A percentile compares a stretch with the other conserved stretches of the same genome.
Evolutionary conservation across 2,113 vertebrate genomes (phyloP).

Genomic region (Gasterosteus aculeatus): DNA sequence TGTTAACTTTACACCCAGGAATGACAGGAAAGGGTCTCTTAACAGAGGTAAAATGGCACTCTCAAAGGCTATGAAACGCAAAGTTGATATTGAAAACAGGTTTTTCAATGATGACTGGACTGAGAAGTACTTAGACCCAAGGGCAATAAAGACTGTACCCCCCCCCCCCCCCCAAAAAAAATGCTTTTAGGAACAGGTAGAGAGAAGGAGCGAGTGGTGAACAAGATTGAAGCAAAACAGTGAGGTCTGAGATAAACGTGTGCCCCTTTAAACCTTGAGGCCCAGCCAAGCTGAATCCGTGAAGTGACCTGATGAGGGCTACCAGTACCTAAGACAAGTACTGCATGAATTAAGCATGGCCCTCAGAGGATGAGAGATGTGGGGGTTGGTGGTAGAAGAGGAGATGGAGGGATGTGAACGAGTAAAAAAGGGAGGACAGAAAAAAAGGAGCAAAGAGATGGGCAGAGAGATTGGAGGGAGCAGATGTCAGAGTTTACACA

Average conservation of each 20-base stretch:
- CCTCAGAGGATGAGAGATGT: slow-evolving; percentile 17
- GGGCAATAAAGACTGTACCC: not conserved
- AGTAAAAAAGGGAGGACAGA: slow-evolving; percentile 4
- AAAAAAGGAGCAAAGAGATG: not conserved
- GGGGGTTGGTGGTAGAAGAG: not conserved
- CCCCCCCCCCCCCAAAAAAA: not conserved
- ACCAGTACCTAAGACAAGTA: slow-evolving; percentile 26
- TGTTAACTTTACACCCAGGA: too few species aligned
- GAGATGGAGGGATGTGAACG: not conserved
- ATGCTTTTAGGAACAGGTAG: not conserved
- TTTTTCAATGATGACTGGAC: too few species aligned
- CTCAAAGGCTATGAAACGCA: too few species aligned
- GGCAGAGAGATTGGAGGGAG: slow-evolving; percentile 7
- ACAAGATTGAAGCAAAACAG: slow-evolving; percentile 4
- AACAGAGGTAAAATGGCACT: too few species aligned
- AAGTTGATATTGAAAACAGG: too few species aligned
- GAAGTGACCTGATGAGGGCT: slow-evolving; percentile 27
- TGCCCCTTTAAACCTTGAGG: slow-evolving; percentile 59
- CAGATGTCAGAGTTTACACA: slow-evolving; percentile 49
- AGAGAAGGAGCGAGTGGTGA: not conserved
- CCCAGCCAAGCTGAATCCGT: slow-evolving; percentile 44
- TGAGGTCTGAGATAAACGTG: slow-evolving; percentile 37
- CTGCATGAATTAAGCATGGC: slow-evolving; percentile 60
- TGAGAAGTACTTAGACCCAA: too few species aligned
- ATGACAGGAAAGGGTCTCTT: too few species aligned